Conservation (phyloP, 2,113 vertebrate genomes). For the Carassius auratus region DNA sequence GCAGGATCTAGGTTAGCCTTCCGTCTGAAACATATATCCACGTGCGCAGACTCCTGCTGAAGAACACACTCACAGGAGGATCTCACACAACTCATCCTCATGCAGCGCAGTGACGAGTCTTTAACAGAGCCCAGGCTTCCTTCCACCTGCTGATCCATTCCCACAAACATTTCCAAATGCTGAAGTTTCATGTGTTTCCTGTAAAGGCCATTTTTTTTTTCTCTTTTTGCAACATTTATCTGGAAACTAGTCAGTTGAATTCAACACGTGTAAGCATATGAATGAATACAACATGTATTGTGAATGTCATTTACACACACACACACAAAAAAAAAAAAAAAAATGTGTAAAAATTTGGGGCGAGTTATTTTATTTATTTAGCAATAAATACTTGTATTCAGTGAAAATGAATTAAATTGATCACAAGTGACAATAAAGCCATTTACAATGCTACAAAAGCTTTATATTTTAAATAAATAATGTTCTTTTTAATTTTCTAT, state of each 20-base stretch:
- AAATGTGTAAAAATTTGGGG: no score
- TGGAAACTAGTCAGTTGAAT: background rate
- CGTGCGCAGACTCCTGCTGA: background rate
- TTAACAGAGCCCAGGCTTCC: background rate
- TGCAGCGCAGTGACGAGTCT: background rate
- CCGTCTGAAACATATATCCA: background rate
- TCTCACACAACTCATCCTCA: background rate
- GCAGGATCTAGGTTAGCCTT: no score
- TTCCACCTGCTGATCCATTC: background rate
- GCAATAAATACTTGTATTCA: no score
- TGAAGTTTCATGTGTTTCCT: conserved; percentile 5
- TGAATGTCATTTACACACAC: background rate
- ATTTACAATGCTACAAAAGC: no score
- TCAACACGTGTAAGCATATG: background rate
- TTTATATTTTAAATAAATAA: no score
- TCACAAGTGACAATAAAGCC: no score
- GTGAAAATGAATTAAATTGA: no score
- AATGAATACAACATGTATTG: background rate
- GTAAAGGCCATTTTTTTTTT: background rate
- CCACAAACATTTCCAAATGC: background rate
- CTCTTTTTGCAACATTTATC: background rate
- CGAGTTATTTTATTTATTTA: no score
- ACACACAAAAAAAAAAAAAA: no score
- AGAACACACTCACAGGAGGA: background rate
- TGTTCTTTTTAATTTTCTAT: no score